Evolutionary conservation across 2,888 invertebrate species (phyloP).

Genomic region (Zootermopsis nevadensis): DNA sequence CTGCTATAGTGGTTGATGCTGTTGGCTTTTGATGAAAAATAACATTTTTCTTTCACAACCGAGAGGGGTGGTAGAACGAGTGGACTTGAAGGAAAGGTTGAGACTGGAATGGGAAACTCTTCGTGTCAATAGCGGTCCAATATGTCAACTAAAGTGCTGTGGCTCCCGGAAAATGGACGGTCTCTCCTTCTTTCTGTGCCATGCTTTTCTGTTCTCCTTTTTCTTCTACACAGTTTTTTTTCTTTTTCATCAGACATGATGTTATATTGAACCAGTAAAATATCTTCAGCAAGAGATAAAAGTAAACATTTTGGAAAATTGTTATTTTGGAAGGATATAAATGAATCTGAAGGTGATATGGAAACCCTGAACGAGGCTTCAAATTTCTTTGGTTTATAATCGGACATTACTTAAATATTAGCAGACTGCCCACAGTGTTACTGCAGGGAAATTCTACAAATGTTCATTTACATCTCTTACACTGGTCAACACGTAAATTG

Average conservation of each 20-base stretch:
- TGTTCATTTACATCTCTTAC: too few species aligned
- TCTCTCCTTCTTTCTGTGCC: conserved; percentile 24
- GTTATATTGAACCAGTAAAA: neutral
- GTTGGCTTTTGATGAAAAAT: conserved; percentile 38
- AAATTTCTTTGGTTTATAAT: too few species aligned
- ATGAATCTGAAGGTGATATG: neutral
- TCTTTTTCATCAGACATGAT: neutral
- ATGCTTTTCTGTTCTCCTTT: conserved; percentile 17
- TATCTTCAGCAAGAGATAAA: neutral
- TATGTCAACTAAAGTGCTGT: conserved; percentile 39
- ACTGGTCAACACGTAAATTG: too few species aligned
- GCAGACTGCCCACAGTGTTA: too few species aligned
- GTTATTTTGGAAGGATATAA: neutral
- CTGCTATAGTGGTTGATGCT: conserved; percentile 17
- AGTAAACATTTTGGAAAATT: neutral
- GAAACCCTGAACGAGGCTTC: too few species aligned
- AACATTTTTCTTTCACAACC: conserved; percentile 16
- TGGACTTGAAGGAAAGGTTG: neutral
- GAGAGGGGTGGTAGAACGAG: neutral
- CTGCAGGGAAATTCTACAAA: too few species aligned
- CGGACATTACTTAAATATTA: too few species aligned
- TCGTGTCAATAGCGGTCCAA: conserved; percentile 37
- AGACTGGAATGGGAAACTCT: conserved; percentile 1
- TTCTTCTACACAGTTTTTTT: conserved; percentile 3
- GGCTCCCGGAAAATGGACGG: conserved; percentile 32